Conservation (phyloP, 2,113 vertebrate species). For the Vanacampus margaritifer region DNA sequence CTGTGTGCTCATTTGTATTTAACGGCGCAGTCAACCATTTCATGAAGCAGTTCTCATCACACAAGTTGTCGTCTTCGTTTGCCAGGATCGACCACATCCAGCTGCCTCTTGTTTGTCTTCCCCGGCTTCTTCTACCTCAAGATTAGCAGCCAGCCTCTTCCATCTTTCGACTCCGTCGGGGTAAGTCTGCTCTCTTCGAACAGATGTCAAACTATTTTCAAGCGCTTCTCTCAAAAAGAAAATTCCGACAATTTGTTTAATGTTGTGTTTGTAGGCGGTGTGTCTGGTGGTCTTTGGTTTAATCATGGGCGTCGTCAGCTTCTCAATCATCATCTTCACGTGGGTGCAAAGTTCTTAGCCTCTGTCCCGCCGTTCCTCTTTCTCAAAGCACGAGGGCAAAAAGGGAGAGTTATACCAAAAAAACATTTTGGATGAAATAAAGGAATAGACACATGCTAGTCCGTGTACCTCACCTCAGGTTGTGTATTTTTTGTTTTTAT, state of each 20-base stretch:
- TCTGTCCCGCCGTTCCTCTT: not conserved
- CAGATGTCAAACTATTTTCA: not conserved
- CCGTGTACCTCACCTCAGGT: constrained; percentile 17
- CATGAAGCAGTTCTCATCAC: constrained; percentile 22
- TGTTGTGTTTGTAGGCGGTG: constrained; percentile 73
- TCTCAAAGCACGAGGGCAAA: constrained; percentile 3
- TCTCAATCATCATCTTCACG: constrained; percentile 78
- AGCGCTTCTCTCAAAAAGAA: not conserved
- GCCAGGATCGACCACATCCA: constrained; percentile 74
- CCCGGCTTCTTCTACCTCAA: constrained; percentile 91
- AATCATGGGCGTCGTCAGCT: constrained; percentile 81
- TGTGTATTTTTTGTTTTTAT: constrained; percentile 3
- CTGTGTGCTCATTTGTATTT: constrained; percentile 37
- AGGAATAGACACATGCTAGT: constrained; percentile 10
- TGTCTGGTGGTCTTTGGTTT: constrained; percentile 81
- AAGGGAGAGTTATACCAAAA: constrained; percentile 29
- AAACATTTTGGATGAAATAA: constrained; percentile 15
- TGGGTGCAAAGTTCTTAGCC: constrained; percentile 73
- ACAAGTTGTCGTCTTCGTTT: constrained; percentile 22
- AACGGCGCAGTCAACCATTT: constrained; percentile 29
- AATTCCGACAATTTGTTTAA: not conserved
- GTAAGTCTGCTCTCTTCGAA: constrained; percentile 65
- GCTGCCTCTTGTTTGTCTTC: constrained; percentile 69
- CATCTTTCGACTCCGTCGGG: constrained; percentile 79
- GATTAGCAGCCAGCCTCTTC: constrained; percentile 78